A percentile compares a stretch with the other conserved stretches of the same genome.
phyloP scores from a whole-genome alignment of 2,113 vertebrate genomes.

The Lethenteron reissneri region DNA sequence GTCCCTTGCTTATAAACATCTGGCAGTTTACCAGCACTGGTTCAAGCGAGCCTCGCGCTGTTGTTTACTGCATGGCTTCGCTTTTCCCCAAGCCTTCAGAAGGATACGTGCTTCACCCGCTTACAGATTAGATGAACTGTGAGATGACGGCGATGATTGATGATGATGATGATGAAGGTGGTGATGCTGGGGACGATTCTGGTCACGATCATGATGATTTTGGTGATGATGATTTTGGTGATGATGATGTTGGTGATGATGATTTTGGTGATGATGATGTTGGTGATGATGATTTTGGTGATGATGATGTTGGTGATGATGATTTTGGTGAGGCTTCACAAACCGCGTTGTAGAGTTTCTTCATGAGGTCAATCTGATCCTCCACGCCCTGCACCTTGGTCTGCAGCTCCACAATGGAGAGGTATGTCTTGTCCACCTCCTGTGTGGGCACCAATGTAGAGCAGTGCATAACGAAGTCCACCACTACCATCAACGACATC shows the following conservation, averaged over 20 bases:
- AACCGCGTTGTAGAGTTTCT: slow-evolving; percentile 22
- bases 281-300: background rate
- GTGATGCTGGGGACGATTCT: too few species aligned
- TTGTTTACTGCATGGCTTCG: too few species aligned
- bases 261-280: background rate
- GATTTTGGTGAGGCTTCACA: slow-evolving; percentile 10
- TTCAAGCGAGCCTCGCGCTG: too few species aligned
- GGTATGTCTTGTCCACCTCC: slow-evolving; percentile 23
- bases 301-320: background rate
- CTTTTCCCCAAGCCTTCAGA: too few species aligned
- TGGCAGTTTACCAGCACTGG: too few species aligned
- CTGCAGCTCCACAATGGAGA: slow-evolving; percentile 22
- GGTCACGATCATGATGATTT: background rate
- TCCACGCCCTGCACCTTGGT: slow-evolving; percentile 18
- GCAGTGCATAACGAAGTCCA: too few species aligned
- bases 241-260: background rate
- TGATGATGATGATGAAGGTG: too few species aligned
- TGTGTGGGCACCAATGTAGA: slow-evolving; percentile 6
- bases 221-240: background rate
- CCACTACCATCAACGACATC: too few species aligned
- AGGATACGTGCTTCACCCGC: too few species aligned
- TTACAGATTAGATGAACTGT: too few species aligned
- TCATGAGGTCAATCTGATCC: slow-evolving; percentile 22
- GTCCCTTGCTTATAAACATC: too few species aligned
- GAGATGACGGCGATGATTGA: too few species aligned